Evolutionary conservation across 64 coral and sea anemone species (phyloP).

Genomic region (Anthopleura sola): DNA sequence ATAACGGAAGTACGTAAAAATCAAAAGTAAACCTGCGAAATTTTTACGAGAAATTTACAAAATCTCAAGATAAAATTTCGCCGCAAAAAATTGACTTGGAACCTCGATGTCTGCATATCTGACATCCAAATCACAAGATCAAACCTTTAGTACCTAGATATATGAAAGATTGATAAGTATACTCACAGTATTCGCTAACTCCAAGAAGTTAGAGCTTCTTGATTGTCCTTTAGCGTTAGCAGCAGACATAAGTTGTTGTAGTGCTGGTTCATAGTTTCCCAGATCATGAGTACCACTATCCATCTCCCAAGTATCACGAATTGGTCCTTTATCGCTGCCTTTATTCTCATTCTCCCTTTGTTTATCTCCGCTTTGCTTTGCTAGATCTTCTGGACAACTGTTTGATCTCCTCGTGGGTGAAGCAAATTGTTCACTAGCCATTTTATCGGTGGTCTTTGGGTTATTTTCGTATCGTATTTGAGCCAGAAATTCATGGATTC

Average conservation of each 20-base stretch:
- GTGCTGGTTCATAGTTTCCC: constrained; percentile 26
- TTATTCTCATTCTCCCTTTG: constrained; percentile 9
- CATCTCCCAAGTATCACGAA: constrained; percentile 58
- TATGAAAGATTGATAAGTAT: neutral
- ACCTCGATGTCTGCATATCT: neutral
- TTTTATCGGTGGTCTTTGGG: neutral
- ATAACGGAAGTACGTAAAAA: neutral
- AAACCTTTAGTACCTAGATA: neutral
- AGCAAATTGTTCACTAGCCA: neutral
- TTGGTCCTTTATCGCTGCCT: constrained; percentile 38
- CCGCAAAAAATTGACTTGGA: neutral
- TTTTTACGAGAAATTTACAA: neutral
- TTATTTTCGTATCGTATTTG: constrained; percentile 14
- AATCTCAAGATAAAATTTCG: neutral
- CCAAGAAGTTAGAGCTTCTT: constrained; percentile 54
- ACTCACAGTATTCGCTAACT: constrained; percentile 67
- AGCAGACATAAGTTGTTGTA: constrained; percentile 61
- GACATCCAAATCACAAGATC: constrained; percentile 17
- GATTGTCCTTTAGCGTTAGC: constrained; percentile 59
- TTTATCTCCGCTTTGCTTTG: neutral
- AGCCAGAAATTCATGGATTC: neutral
- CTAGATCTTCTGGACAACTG: constrained; percentile 26
- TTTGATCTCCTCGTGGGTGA: constrained; percentile 13
- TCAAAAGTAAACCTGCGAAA: neutral
- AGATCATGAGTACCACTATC: constrained; percentile 63